Percentiles rank a stretch among this genome's conserved stretches.
phyloP scores from a whole-genome alignment of 1,140 invertebrate genomes.

The Maconellicoccus hirsutus region DNA sequence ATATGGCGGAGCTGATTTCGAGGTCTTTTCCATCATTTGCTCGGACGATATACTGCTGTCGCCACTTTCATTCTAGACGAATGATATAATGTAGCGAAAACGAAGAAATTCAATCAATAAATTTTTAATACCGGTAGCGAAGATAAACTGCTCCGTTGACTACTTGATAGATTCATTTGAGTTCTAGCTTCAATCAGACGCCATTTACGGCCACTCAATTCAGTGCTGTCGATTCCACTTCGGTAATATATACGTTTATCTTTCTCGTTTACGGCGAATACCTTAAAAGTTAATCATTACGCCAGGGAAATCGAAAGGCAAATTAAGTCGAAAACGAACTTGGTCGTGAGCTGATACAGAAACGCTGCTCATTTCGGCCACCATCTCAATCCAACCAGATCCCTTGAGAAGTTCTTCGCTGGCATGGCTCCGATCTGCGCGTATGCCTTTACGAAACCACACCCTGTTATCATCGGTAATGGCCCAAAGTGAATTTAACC shows the following conservation, averaged over 20 bases:
- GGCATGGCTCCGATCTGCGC: constrained; percentile 41
- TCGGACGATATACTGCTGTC: not conserved
- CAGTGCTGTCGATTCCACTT: constrained; percentile 57
- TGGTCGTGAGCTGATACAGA: constrained; percentile 80
- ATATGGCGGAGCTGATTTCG: not conserved
- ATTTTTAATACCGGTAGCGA: not conserved
- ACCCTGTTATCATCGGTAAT: constrained; percentile 68
- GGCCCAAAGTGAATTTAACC: constrained; percentile 76
- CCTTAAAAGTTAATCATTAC: constrained; percentile 25
- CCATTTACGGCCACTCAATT: constrained; percentile 81
- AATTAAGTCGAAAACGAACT: constrained; percentile 40
- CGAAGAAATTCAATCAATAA: not conserved
- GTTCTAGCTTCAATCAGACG: constrained; percentile 57
- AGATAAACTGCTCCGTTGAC: not conserved
- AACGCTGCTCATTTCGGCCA: constrained; percentile 65
- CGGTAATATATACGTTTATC: constrained; percentile 67
- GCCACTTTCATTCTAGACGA: not conserved
- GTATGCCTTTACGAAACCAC: constrained; percentile 79
- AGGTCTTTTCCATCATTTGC: not conserved
- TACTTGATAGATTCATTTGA: constrained; percentile 36
- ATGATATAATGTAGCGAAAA: not conserved
- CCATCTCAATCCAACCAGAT: constrained; percentile 71
- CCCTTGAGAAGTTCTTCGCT: constrained; percentile 53
- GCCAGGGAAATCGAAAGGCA: not conserved
- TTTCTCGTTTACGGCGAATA: constrained; percentile 40